A percentile compares a stretch with the other conserved stretches of the same genome.
Conservation (phyloP, 2,113 vertebrate species). For the Otis tarda region DNA sequence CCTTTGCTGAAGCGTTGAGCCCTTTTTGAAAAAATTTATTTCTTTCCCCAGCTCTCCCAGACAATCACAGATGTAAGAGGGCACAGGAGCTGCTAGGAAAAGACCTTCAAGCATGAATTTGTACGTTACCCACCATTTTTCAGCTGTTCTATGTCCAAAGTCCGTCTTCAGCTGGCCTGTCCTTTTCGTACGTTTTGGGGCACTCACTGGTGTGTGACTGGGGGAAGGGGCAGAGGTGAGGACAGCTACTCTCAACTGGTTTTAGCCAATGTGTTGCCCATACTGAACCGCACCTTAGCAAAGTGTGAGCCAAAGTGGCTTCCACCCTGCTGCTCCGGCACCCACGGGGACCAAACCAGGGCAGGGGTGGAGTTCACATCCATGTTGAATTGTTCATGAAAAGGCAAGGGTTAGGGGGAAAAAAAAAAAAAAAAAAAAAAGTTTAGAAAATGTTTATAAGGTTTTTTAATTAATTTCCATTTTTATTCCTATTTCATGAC, state of each 20-base stretch:
- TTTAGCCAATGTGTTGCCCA: neutral
- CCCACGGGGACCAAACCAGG: fast-evolving
- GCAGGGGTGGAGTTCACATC: neutral
- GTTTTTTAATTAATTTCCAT: neutral
- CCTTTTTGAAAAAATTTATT: neutral
- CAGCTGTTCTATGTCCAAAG: neutral
- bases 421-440: fast-evolving
- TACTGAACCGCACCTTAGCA: neutral
- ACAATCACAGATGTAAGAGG: neutral
- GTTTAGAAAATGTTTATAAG: neutral
- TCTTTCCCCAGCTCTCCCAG: neutral
- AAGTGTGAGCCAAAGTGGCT: neutral
- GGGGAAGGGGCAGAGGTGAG: neutral
- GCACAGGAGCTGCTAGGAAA: neutral
- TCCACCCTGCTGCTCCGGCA: neutral
- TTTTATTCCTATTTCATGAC: neutral
- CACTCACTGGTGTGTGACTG: neutral
- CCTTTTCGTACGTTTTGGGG: neutral
- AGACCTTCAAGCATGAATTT: neutral
- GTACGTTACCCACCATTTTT: neutral
- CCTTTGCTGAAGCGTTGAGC: neutral
- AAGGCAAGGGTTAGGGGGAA: fast-evolving
- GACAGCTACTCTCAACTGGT: neutral
- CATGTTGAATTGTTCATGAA: neutral
- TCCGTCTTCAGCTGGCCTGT: neutral